Evolutionary conservation across 2,113 vertebrate species (phyloP), one percentile per base, ranked within the genome.

Genomic region (Perca schrenkii): DNA sequence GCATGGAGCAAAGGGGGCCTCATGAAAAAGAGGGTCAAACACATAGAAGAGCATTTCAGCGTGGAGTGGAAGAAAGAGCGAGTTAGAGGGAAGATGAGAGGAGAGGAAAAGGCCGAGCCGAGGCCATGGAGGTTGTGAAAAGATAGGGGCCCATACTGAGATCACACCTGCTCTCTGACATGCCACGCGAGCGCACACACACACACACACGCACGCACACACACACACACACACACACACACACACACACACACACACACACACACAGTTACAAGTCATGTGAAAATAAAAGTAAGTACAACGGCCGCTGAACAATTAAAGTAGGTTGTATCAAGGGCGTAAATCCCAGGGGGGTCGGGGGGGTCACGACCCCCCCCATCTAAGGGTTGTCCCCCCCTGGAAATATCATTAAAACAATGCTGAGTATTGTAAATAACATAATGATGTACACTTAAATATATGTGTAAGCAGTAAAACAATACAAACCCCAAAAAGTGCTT

Each of bases 1-100:
- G 93, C 88, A 89, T 92, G 87, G 90, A 91, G 92, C 83, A 89
- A 88, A 88, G 68, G 86, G 90, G 91, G 77, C 89, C 90, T 74
- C 25, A 63, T 66, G 80, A 86, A 91, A 90, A 91, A 93, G 80
- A 89, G 87, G 89, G 84, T 91, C 86, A 87, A 85, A 87, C 86
- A 91, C 89, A 93, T 77, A 90, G 83, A 92, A 67, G 84, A 87
- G 85, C 88, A 86, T 90, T 92, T 93, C 79, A 89, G 85, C 65
- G 75, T 74, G 62, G 82, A 91, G 88, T 71, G 88, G 66, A 93
- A 82, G 88, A 91, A 93, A 91, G 84, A 80, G 70, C 54, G 53
- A 88, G 87, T 73, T 73, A 85, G 82, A 93, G 78, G 82, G 80
- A 84, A 91, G 92, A 92, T 78, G 85, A 92, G 86, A 70, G 86